These are phyloP conservation scores for Narcine bancroftii DNA, from an alignment of 2,113 vertebrate species.

Conservation along the genomic window DNA sequence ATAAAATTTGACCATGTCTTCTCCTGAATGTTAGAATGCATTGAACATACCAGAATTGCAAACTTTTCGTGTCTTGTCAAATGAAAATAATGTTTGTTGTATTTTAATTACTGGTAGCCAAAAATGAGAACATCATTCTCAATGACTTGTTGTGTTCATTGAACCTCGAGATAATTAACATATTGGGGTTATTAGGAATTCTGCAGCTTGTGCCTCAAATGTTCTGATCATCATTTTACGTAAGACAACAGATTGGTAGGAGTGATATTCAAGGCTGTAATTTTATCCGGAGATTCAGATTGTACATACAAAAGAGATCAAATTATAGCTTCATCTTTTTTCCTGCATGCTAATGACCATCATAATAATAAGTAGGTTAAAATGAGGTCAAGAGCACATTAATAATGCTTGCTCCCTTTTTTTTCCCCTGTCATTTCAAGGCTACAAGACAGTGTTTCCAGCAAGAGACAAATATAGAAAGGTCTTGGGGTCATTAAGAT, in stretches of 20 bases:
- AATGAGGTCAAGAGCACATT: background rate
- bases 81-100: conserved; percentile 9
- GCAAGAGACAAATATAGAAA: background rate
- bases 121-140: background rate
- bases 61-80: background rate
- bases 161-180: background rate
- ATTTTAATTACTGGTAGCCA: conserved; percentile 7
- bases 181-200: background rate
- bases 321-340: conserved; percentile 8
- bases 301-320: too few relatives aligned
- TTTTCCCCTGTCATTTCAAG: background rate
- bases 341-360: background rate
- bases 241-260: background rate
- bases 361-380: background rate
- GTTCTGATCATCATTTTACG: background rate
- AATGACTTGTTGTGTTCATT: background rate
- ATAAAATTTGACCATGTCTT: conserved; percentile 3
- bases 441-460: too few relatives aligned
- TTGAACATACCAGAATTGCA: background rate
- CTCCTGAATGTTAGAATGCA: background rate
- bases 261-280: conserved; percentile 3
- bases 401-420: background rate
- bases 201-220: background rate
- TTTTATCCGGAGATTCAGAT: conserved; percentile 16
- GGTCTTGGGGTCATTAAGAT: background rate